Percentiles rank a stretch among this genome's conserved stretches.
Evolutionary conservation across 2,113 vertebrate genomes (phyloP).

Genomic region (Amblyornis subalaris): DNA sequence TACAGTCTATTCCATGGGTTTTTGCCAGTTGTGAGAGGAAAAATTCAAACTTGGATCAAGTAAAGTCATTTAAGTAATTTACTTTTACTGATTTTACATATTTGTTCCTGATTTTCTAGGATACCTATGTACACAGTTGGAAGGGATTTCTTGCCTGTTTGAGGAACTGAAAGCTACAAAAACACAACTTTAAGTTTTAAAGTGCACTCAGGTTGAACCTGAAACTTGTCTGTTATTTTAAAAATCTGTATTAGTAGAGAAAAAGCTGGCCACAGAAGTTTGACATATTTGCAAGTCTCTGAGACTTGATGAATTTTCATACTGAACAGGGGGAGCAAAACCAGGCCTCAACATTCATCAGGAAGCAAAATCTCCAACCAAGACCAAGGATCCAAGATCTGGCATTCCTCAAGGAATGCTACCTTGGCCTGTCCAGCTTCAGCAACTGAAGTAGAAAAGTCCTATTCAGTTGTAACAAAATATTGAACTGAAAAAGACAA

Average conservation of each 20-base stretch:
- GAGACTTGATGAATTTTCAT: not conserved
- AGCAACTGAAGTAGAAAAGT: not conserved
- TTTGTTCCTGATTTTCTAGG: not conserved
- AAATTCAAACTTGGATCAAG: not conserved
- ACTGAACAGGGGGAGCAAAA: not conserved
- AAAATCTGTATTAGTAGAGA: not conserved
- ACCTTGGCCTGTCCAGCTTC: not conserved
- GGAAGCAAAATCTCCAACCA: not conserved
- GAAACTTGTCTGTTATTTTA: not conserved
- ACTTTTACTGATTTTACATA: not conserved
- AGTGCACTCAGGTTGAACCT: not conserved
- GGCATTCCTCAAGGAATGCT: not conserved
- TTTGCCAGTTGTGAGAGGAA: not conserved
- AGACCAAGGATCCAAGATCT: not conserved
- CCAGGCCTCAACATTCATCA: not conserved
- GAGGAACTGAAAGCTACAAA: not conserved
- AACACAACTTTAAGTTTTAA: not conserved
- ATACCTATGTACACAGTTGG: not conserved
- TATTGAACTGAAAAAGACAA: not conserved
- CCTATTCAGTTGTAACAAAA: not conserved
- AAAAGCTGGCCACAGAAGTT: rapidly evolving
- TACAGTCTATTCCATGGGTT: not conserved
- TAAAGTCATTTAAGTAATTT: not conserved
- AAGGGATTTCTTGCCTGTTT: not conserved
- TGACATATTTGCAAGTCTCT: not conserved